Percentiles rank a stretch among this genome's conserved stretches.
Conservation (phyloP, 2,113 vertebrate species). For the Gasterosteus aculeatus region DNA sequence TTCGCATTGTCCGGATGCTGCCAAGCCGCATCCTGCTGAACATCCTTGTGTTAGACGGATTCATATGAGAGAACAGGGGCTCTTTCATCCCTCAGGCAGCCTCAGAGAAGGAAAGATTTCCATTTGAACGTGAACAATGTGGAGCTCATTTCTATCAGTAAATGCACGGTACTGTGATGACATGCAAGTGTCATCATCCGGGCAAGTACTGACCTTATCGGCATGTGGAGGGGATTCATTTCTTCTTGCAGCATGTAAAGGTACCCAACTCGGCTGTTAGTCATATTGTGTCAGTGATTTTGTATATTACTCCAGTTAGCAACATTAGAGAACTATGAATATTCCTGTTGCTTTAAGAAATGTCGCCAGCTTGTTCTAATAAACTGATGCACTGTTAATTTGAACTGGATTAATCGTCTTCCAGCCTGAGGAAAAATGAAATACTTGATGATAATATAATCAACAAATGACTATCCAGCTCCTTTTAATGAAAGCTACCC, state of each 20-base stretch:
- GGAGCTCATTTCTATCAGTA: slow-evolving; percentile 7
- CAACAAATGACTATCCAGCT: background rate
- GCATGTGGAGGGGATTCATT: slow-evolving; percentile 12
- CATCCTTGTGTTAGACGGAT: too few species aligned
- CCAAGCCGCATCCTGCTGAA: too few species aligned
- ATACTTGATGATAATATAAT: too few species aligned
- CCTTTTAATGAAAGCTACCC: background rate
- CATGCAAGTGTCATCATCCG: background rate
- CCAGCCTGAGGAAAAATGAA: too few species aligned
- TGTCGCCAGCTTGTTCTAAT: background rate
- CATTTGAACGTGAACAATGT: slow-evolving; percentile 22
- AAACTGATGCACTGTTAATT: slow-evolving; percentile 4
- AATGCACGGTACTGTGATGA: slow-evolving; percentile 23
- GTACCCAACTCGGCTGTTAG: background rate
- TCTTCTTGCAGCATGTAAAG: slow-evolving; percentile 4
- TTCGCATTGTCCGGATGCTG: too few species aligned
- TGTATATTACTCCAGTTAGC: slow-evolving; percentile 11
- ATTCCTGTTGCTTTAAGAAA: slow-evolving; percentile 2
- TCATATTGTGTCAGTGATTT: slow-evolving; percentile 31
- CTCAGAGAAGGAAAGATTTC: slow-evolving; percentile 26
- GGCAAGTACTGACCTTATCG: slow-evolving; percentile 14
- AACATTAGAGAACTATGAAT: slow-evolving; percentile 24
- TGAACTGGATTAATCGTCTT: background rate
- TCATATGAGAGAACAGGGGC: too few species aligned
- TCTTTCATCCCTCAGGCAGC: slow-evolving; percentile 20